Evolutionary conservation across 2,888 invertebrate genomes (phyloP).

Genomic region (Amblyjoppa fuscipennis): DNA sequence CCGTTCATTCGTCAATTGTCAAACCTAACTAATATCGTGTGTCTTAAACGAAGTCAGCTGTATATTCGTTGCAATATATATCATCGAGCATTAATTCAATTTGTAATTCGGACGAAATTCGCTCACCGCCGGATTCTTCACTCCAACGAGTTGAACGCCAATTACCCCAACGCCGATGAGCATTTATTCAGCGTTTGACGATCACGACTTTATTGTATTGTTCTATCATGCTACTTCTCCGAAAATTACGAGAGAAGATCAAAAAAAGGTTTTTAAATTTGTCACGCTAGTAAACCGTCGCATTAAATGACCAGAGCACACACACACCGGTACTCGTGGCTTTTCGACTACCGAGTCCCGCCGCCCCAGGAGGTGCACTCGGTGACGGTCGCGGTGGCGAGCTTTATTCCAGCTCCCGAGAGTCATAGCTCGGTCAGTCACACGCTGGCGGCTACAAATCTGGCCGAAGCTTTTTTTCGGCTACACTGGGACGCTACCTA

Average conservation of each 20-base stretch:
- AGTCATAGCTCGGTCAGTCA: slow-evolving; percentile 62
- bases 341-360: slow-evolving; percentile 59
- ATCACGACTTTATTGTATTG: slow-evolving; percentile 15
- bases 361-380: slow-evolving; percentile 56
- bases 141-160: too few species aligned
- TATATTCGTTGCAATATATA: too few species aligned
- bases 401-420: slow-evolving; percentile 69
- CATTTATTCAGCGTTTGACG: not conserved
- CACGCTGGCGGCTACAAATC: slow-evolving; percentile 68
- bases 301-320: slow-evolving; percentile 16
- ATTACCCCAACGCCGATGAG: not conserved
- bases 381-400: slow-evolving; percentile 42
- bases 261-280: slow-evolving; percentile 45
- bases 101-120: too few species aligned
- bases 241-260: not conserved
- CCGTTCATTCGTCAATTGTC: too few species aligned
- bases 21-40: too few species aligned
- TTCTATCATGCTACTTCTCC: not conserved
- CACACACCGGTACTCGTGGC: slow-evolving; percentile 48
- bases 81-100: too few species aligned
- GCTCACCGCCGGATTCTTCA: too few species aligned
- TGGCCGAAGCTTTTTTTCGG: slow-evolving; percentile 66
- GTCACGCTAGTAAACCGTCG: slow-evolving; percentile 38
- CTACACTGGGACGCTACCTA: slow-evolving; percentile 44
- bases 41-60: too few species aligned